Percentiles rank a stretch among this genome's conserved stretches.
These are phyloP conservation scores for Trichogramma evanescens DNA, from an alignment of 2,888 invertebrate species.

Conservation along the genomic window DNA sequence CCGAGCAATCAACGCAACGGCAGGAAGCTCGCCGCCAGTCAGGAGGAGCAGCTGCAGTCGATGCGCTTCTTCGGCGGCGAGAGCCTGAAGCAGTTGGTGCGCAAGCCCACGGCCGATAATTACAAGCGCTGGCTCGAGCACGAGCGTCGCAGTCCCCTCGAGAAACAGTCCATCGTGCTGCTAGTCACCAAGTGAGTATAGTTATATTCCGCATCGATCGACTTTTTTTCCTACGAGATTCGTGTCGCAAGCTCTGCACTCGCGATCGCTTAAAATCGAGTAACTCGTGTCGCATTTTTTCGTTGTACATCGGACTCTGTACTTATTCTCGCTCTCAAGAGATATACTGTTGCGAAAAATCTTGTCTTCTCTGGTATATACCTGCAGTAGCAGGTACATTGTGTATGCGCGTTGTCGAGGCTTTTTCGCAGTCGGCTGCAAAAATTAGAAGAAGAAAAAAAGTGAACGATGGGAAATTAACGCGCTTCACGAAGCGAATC, in stretches of 20 bases:
- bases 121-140: conserved; percentile 73
- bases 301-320: too few species aligned
- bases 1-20: conserved; percentile 37
- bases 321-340: too few species aligned
- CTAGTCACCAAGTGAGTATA: conserved; percentile 71
- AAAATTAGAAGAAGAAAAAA: too few species aligned
- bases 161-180: conserved; percentile 73
- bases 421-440: too few species aligned
- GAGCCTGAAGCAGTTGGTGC: conserved; percentile 66
- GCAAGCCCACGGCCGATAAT: conserved; percentile 69
- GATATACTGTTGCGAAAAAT: too few species aligned
- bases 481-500: too few species aligned
- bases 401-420: too few species aligned
- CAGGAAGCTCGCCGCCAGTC: conserved; percentile 45
- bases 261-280: too few species aligned
- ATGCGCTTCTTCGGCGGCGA: conserved; percentile 70
- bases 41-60: conserved; percentile 58
- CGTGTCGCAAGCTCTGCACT: not conserved
- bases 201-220: not conserved
- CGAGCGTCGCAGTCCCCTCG: conserved; percentile 67
- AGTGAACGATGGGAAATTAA: too few species aligned
- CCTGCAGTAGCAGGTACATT: too few species aligned
- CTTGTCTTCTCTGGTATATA: too few species aligned
- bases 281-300: too few species aligned
- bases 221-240: not conserved